Evolutionary conservation across 2,888 invertebrate species (phyloP), one percentile per base, ranked within the genome.

Genomic region (Chrysolina americana): DNA sequence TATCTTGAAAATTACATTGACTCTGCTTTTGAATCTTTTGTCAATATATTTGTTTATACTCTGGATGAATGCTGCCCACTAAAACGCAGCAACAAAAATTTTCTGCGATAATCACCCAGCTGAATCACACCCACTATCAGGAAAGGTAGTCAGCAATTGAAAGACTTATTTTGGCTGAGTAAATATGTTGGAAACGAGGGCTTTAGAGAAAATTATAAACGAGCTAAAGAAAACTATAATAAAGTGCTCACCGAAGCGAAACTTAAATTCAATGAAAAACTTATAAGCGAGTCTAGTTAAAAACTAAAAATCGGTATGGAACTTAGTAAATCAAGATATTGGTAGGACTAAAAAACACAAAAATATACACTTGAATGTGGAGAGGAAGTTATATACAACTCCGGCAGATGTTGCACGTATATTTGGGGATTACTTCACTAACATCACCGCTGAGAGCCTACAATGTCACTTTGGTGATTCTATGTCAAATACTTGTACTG

Each of bases 21-120:
- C n/a, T n/a, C n/a, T n/a, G n/a, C n/a, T n/a, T n/a, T n/a, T n/a
- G 62, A 62, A 15, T 62, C 28, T 62, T 62, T 62, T 13, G 9
- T 62, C 0, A 62, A 62, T 10, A 62, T 62, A 28, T 62, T 62
- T 17, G 62, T 62, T 23, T 62, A 23, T 28, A 0, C 28, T 62
- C 10, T 62, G 62, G 62, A 62, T 62, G 13, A 28, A 13, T 62
- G 62, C 62, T 62, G 62, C 15, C 62, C 62, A 2, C 62, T 62
- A 3, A 62, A 62, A 62, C 28, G 8, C 1, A 2, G 62, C 62
- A 36, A 5, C 15, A 5, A 5, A 23, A 62, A 62, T 13, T 62
- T 1, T n/a, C 1, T 41, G 9, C 8, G 5, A 13, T 23, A 62
- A 62, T 0, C 36, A 28, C 6, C 13, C 11, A 36, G 10, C 13